Evolutionary conservation across 1,140 invertebrate genomes (phyloP), one percentile per base, ranked within the genome.

Genomic region (Drosophila paulistorum): DNA sequence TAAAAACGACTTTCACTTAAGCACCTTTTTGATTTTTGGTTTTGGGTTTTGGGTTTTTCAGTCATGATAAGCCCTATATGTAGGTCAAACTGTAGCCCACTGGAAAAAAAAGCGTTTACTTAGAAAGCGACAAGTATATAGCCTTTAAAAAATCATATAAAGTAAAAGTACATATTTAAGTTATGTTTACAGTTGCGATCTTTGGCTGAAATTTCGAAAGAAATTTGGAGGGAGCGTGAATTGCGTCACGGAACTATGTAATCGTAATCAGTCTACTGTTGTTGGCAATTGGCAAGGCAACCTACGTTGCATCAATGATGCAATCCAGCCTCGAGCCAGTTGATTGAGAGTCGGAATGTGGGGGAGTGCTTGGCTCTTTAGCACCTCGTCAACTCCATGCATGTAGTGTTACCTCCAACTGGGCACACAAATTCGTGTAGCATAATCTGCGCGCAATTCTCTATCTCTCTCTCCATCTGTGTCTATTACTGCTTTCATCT

Each of bases 261-360:
- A 48, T 48, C 45, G 45, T 48, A 48, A 48, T 58, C 55, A 10
- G 33, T 10, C 55, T 11, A 33, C 30, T 33, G 33, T 59, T 26
- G 23, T 58, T 35, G 30, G 55, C 55, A 37, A 58, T 58, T 58
- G 55, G 57, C 33, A 37, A 37, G 59, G 60, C 70, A 26, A 17
- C 11, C 48, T 30, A 58, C 14, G 55, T 35, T 35, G 55, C 55
- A 58, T 58, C 57, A 59, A 59, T 58, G 55, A 59, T 37, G 57
- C 57, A 59, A 58, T 37, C n/a, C 57, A 26, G 65, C 74, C 72
- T 71, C 69, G 59, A 68, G 39, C 42, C 39, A 45, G 65, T 62
- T 68, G 71, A 68, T 51, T 73, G 45, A 51, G 45, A 23, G 45
- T 23, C 17, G 7, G 45, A 17, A 7, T 23, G 41, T 30, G 14